Conservation (phyloP, 2,797 vertebrate genomes). For the Danio tinwini region DNA sequence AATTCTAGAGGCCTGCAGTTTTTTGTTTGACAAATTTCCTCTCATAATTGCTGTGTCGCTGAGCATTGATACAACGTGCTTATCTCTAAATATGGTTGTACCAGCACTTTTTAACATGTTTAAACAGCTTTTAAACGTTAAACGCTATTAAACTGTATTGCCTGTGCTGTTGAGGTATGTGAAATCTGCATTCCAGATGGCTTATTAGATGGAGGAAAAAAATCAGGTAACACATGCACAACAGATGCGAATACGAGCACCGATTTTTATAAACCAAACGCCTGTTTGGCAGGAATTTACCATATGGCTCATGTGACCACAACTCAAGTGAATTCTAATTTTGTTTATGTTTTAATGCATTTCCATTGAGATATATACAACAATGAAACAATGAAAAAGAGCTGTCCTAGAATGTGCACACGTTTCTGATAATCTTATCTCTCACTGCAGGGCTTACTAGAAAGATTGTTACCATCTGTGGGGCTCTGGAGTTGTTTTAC, state of each 20-base stretch:
- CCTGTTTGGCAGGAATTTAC: constrained; percentile 53
- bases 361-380: background rate
- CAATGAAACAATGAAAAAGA: constrained; percentile 19
- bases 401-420: constrained; percentile 28
- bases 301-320: constrained; percentile 28
- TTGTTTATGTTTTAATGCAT: background rate
- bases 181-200: constrained; percentile 70
- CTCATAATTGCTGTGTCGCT: constrained; percentile 28
- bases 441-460: constrained; percentile 36
- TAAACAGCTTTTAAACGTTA: constrained; percentile 52
- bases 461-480: constrained; percentile 51
- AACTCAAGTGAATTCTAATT: constrained; percentile 4
- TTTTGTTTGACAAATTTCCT: constrained; percentile 49
- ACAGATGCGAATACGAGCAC: constrained; percentile 61
- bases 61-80: constrained; percentile 35
- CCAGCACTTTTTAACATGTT: constrained; percentile 50
- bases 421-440: constrained; percentile 50
- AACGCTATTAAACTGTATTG: constrained; percentile 48
- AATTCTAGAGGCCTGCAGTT: constrained; percentile 26
- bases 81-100: constrained; percentile 48
- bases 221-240: constrained; percentile 62
- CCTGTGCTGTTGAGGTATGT: constrained; percentile 52
- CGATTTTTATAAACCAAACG: constrained; percentile 53
- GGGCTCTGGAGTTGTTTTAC: constrained; percentile 30
- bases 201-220: constrained; percentile 42